These are phyloP conservation scores for Salvelinus sp. DNA, from an alignment of 2,113 vertebrate genomes.

Conservation along the genomic window DNA sequence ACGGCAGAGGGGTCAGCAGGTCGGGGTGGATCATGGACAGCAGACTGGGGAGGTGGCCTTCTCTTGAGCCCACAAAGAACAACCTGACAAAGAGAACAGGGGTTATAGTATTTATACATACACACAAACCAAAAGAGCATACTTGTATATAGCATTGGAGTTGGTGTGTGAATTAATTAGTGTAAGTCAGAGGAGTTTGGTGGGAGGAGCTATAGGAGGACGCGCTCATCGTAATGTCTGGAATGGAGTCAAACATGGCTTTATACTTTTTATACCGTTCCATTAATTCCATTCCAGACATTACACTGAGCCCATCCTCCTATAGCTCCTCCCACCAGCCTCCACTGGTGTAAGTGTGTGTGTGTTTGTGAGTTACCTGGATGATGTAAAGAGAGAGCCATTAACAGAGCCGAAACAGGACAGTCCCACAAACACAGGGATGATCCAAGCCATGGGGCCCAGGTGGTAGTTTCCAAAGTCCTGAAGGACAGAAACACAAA, in stretches of 20 bases:
- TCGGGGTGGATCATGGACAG: slow-evolving; percentile 96
- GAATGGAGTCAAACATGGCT: too few species aligned
- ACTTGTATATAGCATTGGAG: not conserved
- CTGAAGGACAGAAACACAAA: slow-evolving; percentile 58
- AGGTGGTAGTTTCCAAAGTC: slow-evolving; percentile 93
- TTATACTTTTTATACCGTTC: too few species aligned
- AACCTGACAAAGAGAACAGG: slow-evolving; percentile 73
- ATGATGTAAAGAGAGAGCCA: slow-evolving; percentile 96
- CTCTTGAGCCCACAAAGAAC: slow-evolving; percentile 93
- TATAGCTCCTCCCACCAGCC: too few species aligned
- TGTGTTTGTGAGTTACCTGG: slow-evolving; percentile 75
- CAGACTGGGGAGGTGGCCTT: slow-evolving; percentile 92
- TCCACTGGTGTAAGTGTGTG: too few species aligned
- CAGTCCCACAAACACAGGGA: slow-evolving; percentile 94
- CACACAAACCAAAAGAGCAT: not conserved
- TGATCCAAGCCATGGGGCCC: slow-evolving; percentile 95
- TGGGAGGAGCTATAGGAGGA: too few species aligned
- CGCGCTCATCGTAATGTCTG: too few species aligned
- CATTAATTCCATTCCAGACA: too few species aligned
- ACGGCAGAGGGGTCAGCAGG: slow-evolving; percentile 88
- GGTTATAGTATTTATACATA: not conserved
- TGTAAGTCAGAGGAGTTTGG: too few species aligned
- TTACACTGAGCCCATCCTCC: too few species aligned
- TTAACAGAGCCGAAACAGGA: slow-evolving; percentile 98
- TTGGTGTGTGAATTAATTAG: slow-evolving; percentile 9